Percentiles rank a stretch among this genome's conserved stretches.
Evolutionary conservation across 2,888 invertebrate species (phyloP).

Genomic region (Strigamia maritima): DNA sequence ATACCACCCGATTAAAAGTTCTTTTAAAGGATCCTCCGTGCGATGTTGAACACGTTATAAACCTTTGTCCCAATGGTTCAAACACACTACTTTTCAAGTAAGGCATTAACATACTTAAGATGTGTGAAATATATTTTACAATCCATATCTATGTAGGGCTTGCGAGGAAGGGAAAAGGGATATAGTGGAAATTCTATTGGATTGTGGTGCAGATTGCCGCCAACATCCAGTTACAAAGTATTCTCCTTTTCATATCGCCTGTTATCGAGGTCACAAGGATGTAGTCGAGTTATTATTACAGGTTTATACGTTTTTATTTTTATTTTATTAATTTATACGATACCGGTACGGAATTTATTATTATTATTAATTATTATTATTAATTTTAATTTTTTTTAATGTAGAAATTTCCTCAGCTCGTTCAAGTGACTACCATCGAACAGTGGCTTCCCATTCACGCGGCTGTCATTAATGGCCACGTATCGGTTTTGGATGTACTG

Average conservation of each 20-base stretch:
- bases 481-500: constrained; percentile 70
- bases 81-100: constrained; percentile 82
- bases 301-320: constrained; percentile 49
- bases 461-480: constrained; percentile 83
- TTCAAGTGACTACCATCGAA: constrained; percentile 82
- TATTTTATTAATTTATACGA: neutral
- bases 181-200: constrained; percentile 72
- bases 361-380: neutral
- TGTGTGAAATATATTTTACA: constrained; percentile 30
- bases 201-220: constrained; percentile 80
- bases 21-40: constrained; percentile 59
- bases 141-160: constrained; percentile 60
- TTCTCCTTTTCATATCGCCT: constrained; percentile 86
- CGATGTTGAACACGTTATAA: constrained; percentile 60
- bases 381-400: constrained; percentile 45
- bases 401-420: constrained; percentile 76
- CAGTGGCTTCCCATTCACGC: constrained; percentile 90
- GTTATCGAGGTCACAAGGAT: constrained; percentile 76
- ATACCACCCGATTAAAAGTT: constrained; percentile 64
- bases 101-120: constrained; percentile 51
- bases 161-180: constrained; percentile 78
- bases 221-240: constrained; percentile 87
- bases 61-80: constrained; percentile 82
- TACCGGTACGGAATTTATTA: neutral
- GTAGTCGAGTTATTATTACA: constrained; percentile 71